Evolutionary conservation across 2,113 vertebrate genomes (phyloP), one percentile per base, ranked within the genome.

Genomic region (Xenopus borealis): DNA sequence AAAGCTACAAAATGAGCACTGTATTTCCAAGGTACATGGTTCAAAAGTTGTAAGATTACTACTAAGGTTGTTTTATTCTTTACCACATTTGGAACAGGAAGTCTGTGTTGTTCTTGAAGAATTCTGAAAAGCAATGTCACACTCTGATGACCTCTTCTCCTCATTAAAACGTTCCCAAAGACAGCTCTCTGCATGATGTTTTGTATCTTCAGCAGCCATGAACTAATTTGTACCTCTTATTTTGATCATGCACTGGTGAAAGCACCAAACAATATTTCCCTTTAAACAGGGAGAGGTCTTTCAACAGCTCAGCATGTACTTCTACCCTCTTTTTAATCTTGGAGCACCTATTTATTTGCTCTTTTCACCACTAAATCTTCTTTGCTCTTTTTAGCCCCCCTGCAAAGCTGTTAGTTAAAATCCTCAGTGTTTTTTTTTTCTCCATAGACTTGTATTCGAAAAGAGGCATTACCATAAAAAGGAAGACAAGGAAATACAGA

Each of bases 81-180:
- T 89, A 82, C 87, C 89, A 88, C 91, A 91, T 92, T 89, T 91
- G 91, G 92, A 90, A 90, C 92, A 94, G 93, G 92, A 95, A 94
- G 92, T 93, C 88, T 92, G 90, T 90, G 92, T 93, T 93, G 91
- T 94, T 92, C 91, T 90, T 91, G 91, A 94, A 90, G 94, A 94
- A 95, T 93, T 93, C 89, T 90, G 88, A 92, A 90, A 91, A 92
- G 90, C 91, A 92, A 88, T 94, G 93, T 95, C 93, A 95, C 94
- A 93, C 90, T 91, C 93, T 90, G 91, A 92, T 95, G 93, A 96
- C 89, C 91, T 91, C 86, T 88, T 85, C 88, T 93, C 91, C 95
- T 98, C 97, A 97, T 97, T 98, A 98, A 97, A 97, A 96, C 91
- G 88, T 91, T 96, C 92, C 93, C 92, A 92, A 92, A 93, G 95